Conservation (phyloP, 1,140 invertebrate species). For the Monochamus saltuarius region DNA sequence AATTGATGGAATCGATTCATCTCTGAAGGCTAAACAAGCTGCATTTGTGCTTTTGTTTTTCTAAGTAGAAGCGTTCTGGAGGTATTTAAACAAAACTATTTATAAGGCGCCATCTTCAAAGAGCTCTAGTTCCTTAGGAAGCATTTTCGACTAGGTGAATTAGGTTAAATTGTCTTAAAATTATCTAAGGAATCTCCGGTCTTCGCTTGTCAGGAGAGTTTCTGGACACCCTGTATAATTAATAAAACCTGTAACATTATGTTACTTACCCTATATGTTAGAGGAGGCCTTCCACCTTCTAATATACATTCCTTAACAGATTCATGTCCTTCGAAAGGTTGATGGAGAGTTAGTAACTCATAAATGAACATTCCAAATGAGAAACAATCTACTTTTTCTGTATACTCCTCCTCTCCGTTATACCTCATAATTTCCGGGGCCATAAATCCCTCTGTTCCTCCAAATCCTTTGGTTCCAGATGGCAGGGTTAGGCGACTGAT, state of each 20-base stretch:
- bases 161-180: too few relatives aligned
- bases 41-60: too few relatives aligned
- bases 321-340: slow-evolving; percentile 94
- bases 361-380: slow-evolving; percentile 99
- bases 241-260: background rate
- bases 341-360: slow-evolving; percentile 89
- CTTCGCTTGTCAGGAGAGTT: too few relatives aligned
- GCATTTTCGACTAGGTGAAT: too few relatives aligned
- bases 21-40: too few relatives aligned
- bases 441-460: slow-evolving; percentile 97
- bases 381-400: slow-evolving; percentile 98
- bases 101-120: too few relatives aligned
- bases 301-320: slow-evolving; percentile 94
- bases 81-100: too few relatives aligned
- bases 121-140: too few relatives aligned
- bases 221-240: too few relatives aligned
- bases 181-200: too few relatives aligned
- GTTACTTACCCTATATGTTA: slow-evolving; percentile 72
- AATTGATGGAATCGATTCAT: too few relatives aligned
- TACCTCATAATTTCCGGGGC: slow-evolving; percentile 97
- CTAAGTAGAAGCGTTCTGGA: too few relatives aligned
- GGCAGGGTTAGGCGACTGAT: slow-evolving; percentile 87
- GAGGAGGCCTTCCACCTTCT: slow-evolving; percentile 86
- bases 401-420: slow-evolving; percentile 98
- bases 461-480: slow-evolving; percentile 95